These are phyloP conservation scores for Brachyopa scutellaris DNA, from an alignment of 2,888 invertebrate species.

Conservation along the genomic window DNA sequence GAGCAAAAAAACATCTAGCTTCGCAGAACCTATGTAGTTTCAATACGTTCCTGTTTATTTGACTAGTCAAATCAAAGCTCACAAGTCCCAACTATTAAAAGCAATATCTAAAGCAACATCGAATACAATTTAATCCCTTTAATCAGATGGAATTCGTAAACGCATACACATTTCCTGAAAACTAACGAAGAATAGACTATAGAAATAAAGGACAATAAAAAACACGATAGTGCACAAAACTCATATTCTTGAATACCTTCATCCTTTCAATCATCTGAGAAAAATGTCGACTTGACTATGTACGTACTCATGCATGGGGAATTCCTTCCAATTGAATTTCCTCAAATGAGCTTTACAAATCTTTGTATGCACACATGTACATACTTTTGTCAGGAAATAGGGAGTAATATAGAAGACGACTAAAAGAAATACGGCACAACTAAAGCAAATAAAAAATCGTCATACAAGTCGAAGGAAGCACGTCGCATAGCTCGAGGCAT, in stretches of 20 bases:
- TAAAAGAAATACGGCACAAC: conserved; percentile 14
- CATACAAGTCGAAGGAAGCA: conserved; percentile 29
- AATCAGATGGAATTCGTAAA: conserved; percentile 10
- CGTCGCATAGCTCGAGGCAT: conserved; percentile 56
- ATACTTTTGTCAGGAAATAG: conserved; percentile 47
- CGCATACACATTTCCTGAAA: conserved; percentile 29
- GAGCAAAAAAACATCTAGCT: too few relatives aligned
- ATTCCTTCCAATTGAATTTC: conserved; percentile 75
- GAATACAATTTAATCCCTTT: too few relatives aligned
- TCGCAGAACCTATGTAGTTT: too few relatives aligned
- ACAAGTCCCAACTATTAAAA: too few relatives aligned
- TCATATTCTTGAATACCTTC: conserved; percentile 45
- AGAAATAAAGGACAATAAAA: neutral
- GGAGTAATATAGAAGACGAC: conserved; percentile 4
- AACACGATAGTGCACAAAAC: conserved; percentile 20
- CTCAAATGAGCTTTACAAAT: conserved; percentile 79
- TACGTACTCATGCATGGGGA: conserved; percentile 65
- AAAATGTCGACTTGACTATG: conserved; percentile 54
- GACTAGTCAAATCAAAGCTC: too few relatives aligned
- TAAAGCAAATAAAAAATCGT: conserved; percentile 46
- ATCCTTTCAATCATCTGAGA: conserved; percentile 57
- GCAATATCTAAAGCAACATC: too few relatives aligned
- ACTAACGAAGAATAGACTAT: neutral
- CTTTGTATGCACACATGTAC: conserved; percentile 11
- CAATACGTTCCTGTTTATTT: too few relatives aligned